Base-by-base conservation (phyloP, 2,888 invertebrate species). In the Baronia brevicornis region DNA sequence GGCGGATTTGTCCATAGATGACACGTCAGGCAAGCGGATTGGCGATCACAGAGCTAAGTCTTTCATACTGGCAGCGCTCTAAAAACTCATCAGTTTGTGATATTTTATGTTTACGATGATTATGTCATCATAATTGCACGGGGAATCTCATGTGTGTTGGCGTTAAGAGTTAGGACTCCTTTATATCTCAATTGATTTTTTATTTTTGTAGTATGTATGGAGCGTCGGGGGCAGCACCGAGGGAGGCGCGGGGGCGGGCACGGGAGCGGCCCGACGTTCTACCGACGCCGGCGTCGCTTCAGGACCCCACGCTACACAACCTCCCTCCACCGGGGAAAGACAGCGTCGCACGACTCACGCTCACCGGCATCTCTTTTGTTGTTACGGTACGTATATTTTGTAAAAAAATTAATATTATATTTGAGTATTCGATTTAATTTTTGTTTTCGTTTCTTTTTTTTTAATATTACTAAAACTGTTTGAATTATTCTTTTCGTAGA, bases 331-430 rank as follows among this genome's bases (percentile, higher is more conserved):
- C 61, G 19, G 87, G 91, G 61, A 92, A 92, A 84, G 93, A 94
- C 56, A 93, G 94, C 40, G 94, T 94, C 15, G 91, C 92, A 20
- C 86, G 91, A 56, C 92, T 94, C 88, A 92, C 94, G 11, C 88
- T 91, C 69, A 90, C 90, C 51, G 93, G 93, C 40, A 80, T 94
- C 33, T 89, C 91, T 54, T 91, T 91, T 72, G 90, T 93, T 64
- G 90, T 92, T 53, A 89, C 90, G 74, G 94, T 94, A 64, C 88
- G 89, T 86, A 41, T 12, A 28, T 12, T 8, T 9, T 23, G n/a
- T 10, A 21, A 20, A 8, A 14, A 3, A 25, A 13, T 25, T 5
- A n/a, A 14, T 13, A 7, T 1, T 13, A 25, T 25, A 25, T 9
- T 9, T 4, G 4, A 2, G 3, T n/a, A 12, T 12, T 6, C 11